Conservation (phyloP, 2,888 invertebrate genomes). For the Esperia sulphurella region DNA sequence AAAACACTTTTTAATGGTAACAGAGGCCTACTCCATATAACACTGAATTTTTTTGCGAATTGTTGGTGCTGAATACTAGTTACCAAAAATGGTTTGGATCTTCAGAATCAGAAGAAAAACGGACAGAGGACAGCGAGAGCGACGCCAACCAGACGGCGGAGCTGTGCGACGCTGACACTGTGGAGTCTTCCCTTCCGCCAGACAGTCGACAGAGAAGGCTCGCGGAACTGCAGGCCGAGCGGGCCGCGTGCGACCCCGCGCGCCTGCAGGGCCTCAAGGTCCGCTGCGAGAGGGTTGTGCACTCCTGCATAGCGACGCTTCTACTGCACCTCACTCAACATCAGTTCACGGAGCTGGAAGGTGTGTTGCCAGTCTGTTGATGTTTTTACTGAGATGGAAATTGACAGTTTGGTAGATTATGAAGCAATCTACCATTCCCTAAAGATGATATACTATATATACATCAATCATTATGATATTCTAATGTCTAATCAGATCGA, state of each 20-base stretch:
- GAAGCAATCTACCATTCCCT: too few species aligned
- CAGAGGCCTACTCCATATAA: too few species aligned
- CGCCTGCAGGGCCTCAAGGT: conserved; percentile 85
- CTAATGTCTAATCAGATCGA: too few species aligned
- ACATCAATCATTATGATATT: too few species aligned
- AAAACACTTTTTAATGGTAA: too few species aligned
- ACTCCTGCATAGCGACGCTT: conserved; percentile 90
- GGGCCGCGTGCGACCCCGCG: conserved; percentile 90
- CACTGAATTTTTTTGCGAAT: too few species aligned
- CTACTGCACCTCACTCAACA: conserved; percentile 88
- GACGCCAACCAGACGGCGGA: conserved; percentile 77
- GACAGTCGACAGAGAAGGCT: conserved; percentile 83
- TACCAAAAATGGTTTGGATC: background rate
- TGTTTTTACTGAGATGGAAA: too few species aligned
- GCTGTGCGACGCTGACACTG: conserved; percentile 81
- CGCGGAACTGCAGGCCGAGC: conserved; percentile 84
- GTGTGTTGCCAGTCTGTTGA: conserved; percentile 75
- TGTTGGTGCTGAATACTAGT: too few species aligned
- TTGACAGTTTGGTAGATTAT: too few species aligned
- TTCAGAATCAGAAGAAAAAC: conserved; percentile 63
- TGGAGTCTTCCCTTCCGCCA: conserved; percentile 84
- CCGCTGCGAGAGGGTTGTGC: conserved; percentile 86
- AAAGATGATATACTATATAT: too few species aligned
- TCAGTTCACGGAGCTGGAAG: conserved; percentile 92
- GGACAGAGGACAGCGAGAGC: conserved; percentile 68